These are phyloP conservation scores for Patiria miniata DNA, from an alignment of 35 echinoderm and acorn worm species.

Conservation along the genomic window DNA sequence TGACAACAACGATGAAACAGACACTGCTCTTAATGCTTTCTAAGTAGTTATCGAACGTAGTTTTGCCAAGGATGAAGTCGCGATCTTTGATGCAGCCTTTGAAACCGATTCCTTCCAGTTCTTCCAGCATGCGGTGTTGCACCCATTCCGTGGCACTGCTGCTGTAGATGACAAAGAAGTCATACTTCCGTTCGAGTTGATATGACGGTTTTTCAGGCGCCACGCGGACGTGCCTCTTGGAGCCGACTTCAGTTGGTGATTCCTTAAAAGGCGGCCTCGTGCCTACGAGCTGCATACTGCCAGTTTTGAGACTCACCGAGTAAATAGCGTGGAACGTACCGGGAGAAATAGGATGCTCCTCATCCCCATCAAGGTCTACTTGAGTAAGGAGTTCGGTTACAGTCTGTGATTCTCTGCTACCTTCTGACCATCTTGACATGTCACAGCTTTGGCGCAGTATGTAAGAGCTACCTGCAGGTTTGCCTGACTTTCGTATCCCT, in stretches of 20 bases:
- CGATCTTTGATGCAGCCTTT: slow-evolving; percentile 15
- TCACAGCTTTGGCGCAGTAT: not conserved
- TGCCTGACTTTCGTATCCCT: not conserved
- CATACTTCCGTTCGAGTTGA: not conserved
- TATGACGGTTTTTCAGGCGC: not conserved
- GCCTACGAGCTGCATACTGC: too few relatives aligned
- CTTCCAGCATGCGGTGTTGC: not conserved
- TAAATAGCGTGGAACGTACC: too few relatives aligned
- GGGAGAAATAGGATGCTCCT: too few relatives aligned
- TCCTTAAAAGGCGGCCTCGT: not conserved
- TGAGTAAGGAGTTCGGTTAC: too few relatives aligned
- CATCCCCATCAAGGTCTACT: too few relatives aligned
- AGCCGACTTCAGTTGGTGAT: not conserved
- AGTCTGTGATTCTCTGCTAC: too few relatives aligned
- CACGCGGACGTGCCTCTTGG: not conserved
- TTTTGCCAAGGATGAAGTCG: not conserved
- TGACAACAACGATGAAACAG: not conserved
- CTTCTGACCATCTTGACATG: not conserved
- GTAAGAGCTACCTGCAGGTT: not conserved
- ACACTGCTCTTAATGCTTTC: not conserved
- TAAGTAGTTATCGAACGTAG: not conserved
- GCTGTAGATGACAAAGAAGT: slow-evolving; percentile 13
- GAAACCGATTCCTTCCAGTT: not conserved
- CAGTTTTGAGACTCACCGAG: not conserved
- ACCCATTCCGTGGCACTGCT: not conserved